Percentiles rank a stretch among this genome's conserved stretches.
Evolutionary conservation across 2,888 invertebrate species (phyloP).

Genomic region (Agriopis leucophaearia): DNA sequence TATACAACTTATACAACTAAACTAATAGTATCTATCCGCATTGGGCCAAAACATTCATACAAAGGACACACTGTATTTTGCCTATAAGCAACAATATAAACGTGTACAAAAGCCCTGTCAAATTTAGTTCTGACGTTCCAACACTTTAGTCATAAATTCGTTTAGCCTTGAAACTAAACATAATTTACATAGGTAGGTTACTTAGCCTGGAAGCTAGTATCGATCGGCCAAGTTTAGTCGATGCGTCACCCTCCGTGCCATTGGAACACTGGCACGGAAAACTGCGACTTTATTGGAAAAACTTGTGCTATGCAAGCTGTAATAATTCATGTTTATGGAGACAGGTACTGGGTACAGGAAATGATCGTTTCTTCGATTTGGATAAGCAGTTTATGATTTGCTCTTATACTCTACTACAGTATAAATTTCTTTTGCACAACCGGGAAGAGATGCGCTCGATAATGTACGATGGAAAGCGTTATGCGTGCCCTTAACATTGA

Average conservation of each 20-base stretch:
- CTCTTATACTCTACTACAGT: no score
- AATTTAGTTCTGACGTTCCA: constrained; percentile 3
- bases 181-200: constrained; percentile 26
- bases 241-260: constrained; percentile 61
- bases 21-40: no score
- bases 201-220: constrained; percentile 46
- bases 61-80: no score
- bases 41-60: neutral
- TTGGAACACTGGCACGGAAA: constrained; percentile 59
- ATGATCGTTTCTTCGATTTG: constrained; percentile 8
- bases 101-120: neutral
- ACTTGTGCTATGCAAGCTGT: constrained; percentile 36
- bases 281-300: constrained; percentile 30
- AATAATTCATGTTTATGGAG: constrained; percentile 48
- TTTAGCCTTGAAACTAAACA: constrained; percentile 26
- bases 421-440: no score
- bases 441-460: no score
- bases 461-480: no score
- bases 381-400: neutral
- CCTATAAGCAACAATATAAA: no score
- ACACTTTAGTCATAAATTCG: constrained; percentile 7
- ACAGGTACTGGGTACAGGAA: constrained; percentile 34
- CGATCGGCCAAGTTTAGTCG: constrained; percentile 59
- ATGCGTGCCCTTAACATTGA: no score
- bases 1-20: no score